Base-by-base conservation (phyloP, 2,888 invertebrate species). In the Monochamus alternatus region DNA sequence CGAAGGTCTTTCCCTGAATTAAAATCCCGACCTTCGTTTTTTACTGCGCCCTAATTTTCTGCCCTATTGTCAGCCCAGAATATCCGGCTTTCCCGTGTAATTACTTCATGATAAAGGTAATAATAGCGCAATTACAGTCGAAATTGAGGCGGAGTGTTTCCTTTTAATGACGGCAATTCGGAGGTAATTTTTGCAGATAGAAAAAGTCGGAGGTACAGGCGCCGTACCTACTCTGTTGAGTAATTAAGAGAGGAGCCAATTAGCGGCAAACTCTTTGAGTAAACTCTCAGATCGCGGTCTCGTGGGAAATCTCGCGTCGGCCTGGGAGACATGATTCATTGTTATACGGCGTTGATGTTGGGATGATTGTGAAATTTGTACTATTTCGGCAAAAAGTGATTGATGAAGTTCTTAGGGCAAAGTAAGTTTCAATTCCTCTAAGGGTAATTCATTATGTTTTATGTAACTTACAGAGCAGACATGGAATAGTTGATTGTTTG, bases 61-160 rank as follows among this genome's bases (percentile, higher is more conserved):
- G 12, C 12, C 12, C 47, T 47, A 47, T 47, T 47, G 47, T 47
- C 12, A 12, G 47, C 10, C 47, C 47, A 10, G 47, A 47, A 47
- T 12, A 47, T 12, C 47, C 8, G 10, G 8, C 47, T 10, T 47
- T 47, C 12, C 47, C 47, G 9, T 47, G 47, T 47, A 47, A 47
- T 47, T 47, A 47, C 12, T 47, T 47, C 47, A 47, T 47, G 47
- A 47, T 47, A 47, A 47, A 62, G 62, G 62, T 62, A 62, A 62
- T 62, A 62, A 62, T 62, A 32, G 62, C 62, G 58, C 30, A 12
- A 58, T 58, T 58, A 58, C 12, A 58, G 31, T 5, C 62, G 32
- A n/a, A 47, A 47, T 47, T 62, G 32, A 31, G 31, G 62, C 32
- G 32, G 12, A 62, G 32, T 62, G 32, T 62, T 62, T 62, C 62